A percentile compares a stretch with the other conserved stretches of the same genome.
phyloP scores from a whole-genome alignment of 2,797 vertebrate species.

The Argentina silus region DNA sequence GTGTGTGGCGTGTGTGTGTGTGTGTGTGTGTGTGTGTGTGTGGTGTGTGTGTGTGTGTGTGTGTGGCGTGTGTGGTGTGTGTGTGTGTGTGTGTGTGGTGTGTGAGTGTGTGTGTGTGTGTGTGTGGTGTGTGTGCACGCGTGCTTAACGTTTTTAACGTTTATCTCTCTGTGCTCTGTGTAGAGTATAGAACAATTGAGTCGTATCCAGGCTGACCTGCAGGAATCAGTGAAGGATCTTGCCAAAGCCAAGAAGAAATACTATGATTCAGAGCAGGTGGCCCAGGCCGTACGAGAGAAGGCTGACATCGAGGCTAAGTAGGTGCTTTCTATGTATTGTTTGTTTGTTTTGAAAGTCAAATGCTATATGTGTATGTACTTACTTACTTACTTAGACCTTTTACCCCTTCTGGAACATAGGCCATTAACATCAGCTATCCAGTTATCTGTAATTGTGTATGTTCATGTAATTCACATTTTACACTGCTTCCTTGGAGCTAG shows the following conservation, averaged over 20 bases:
- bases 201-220: constrained; percentile 94
- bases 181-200: constrained; percentile 96
- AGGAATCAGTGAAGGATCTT: constrained; percentile 97
- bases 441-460: too few species aligned
- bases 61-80: constrained; percentile 65
- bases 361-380: background rate
- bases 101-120: background rate
- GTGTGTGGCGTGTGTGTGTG: constrained; percentile 57
- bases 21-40: constrained; percentile 11
- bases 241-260: constrained; percentile 99
- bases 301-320: constrained; percentile 98
- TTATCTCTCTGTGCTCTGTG: background rate
- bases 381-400: too few species aligned
- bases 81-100: constrained; percentile 12
- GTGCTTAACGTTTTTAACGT: too few species aligned
- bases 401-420: too few species aligned
- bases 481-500: too few species aligned
- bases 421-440: too few species aligned
- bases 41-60: background rate
- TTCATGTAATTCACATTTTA: too few species aligned
- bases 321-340: constrained; percentile 59
- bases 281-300: constrained; percentile 94
- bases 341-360: constrained; percentile 4
- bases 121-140: too few species aligned
- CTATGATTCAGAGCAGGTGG: constrained; percentile 97